Percentiles rank a stretch among this genome's conserved stretches.
Evolutionary conservation across 2,888 invertebrate species (phyloP).

Genomic region (Pollenia angustigena): DNA sequence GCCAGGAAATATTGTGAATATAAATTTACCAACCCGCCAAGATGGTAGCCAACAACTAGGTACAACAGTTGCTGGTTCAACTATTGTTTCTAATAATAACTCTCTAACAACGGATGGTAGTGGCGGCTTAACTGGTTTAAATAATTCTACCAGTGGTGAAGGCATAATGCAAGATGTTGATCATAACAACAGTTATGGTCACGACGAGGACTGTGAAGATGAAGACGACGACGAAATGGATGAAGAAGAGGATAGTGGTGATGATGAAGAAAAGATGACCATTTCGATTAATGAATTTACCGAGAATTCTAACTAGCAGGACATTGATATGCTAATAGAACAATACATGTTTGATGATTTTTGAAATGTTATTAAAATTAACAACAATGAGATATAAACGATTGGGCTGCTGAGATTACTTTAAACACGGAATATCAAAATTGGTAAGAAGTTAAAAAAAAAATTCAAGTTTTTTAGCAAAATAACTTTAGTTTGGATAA

Average conservation of each 20-base stretch:
- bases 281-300: slow-evolving; percentile 81
- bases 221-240: slow-evolving; percentile 79
- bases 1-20: slow-evolving; percentile 80
- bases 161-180: slow-evolving; percentile 66
- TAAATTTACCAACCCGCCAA: slow-evolving; percentile 78
- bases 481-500: too few relatives aligned
- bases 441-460: too few relatives aligned
- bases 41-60: slow-evolving; percentile 53
- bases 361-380: slow-evolving; percentile 74
- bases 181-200: slow-evolving; percentile 76
- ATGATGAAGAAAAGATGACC: slow-evolving; percentile 82
- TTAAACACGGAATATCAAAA: not conserved
- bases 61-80: slow-evolving; percentile 80
- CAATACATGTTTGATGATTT: slow-evolving; percentile 83
- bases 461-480: too few relatives aligned
- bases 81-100: slow-evolving; percentile 70
- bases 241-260: slow-evolving; percentile 80
- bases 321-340: slow-evolving; percentile 84
- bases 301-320: slow-evolving; percentile 83
- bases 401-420: slow-evolving; percentile 5
- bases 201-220: slow-evolving; percentile 78
- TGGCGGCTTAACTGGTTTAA: slow-evolving; percentile 45
- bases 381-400: not conserved
- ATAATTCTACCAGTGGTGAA: slow-evolving; percentile 64
- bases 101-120: slow-evolving; percentile 71